phyloP scores from a whole-genome alignment of 2,113 vertebrate species.

The Hippocampus guttulatus region DNA sequence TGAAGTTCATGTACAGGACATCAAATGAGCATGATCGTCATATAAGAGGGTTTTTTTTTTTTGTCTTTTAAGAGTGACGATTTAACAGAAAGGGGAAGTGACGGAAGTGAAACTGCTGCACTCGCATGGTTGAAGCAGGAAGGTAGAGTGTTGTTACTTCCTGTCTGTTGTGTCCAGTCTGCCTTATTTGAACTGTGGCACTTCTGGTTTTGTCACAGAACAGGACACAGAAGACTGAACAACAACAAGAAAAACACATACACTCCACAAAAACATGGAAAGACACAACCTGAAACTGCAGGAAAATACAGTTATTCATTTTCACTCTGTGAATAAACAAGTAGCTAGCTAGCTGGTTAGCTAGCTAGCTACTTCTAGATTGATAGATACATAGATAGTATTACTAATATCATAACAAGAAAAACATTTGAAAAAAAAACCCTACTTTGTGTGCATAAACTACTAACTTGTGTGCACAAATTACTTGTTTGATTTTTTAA shows the following conservation, averaged over 20 bases:
- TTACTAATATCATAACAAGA: no score
- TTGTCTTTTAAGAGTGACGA: constrained; percentile 7
- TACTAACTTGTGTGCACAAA: no score
- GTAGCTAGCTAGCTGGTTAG: no score
- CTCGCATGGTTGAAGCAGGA: constrained; percentile 41
- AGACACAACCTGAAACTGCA: not conserved
- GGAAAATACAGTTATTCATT: not conserved
- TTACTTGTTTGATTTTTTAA: no score
- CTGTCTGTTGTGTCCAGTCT: constrained; percentile 44
- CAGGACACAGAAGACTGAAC: not conserved
- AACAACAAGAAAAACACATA: constrained; percentile 7
- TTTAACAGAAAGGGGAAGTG: constrained; percentile 58
- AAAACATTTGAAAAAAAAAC: no score
- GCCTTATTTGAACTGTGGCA: not conserved
- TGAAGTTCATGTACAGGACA: not conserved
- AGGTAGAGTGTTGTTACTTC: constrained; percentile 48
- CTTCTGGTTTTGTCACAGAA: not conserved
- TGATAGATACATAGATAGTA: no score
- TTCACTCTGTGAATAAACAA: no score
- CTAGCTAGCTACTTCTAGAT: no score
- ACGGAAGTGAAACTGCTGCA: constrained; percentile 56
- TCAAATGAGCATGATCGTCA: not conserved
- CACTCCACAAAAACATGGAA: not conserved
- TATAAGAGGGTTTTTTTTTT: not conserved
- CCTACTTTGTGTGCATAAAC: no score